phyloP scores from a whole-genome alignment of 2,113 vertebrate genomes.

The Semnopithecus entellus region DNA sequence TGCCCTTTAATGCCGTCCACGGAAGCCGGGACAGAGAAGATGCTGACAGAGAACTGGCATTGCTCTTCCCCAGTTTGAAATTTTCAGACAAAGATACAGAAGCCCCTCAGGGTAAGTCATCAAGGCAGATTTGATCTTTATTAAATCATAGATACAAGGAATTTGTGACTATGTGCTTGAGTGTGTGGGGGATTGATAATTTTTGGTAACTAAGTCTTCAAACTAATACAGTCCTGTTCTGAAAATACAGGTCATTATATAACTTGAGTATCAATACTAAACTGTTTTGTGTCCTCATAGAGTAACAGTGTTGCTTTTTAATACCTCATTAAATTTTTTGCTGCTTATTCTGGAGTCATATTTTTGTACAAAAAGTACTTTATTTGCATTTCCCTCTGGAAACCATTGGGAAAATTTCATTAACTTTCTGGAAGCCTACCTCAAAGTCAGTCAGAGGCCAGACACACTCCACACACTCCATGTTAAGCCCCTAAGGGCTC shows the following conservation, averaged over 20 bases:
- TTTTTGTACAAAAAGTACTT: neutral
- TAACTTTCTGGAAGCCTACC: neutral
- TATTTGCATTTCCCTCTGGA: neutral
- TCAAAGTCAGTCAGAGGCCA: neutral
- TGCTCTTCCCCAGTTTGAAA: constrained; percentile 90
- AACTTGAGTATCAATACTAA: neutral
- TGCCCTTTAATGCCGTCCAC: constrained; percentile 89
- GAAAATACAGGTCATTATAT: neutral
- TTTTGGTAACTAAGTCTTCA: neutral
- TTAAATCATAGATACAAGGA: constrained; percentile 83
- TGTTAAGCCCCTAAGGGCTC: neutral
- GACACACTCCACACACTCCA: neutral
- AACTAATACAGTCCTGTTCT: neutral
- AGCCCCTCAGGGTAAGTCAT: constrained; percentile 53
- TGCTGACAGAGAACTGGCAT: constrained; percentile 88
- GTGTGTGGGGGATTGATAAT: constrained; percentile 71
- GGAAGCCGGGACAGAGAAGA: constrained; percentile 86
- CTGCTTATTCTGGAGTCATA: neutral
- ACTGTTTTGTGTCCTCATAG: neutral
- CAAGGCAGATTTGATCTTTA: constrained; percentile 86
- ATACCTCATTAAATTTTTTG: neutral
- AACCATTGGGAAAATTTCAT: neutral
- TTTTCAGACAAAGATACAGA: constrained; percentile 77
- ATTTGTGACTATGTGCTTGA: constrained; percentile 72
- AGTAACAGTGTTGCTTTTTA: neutral